Evolutionary conservation across 2,797 vertebrate genomes (phyloP).

Genomic region (Erethizon dorsatum): DNA sequence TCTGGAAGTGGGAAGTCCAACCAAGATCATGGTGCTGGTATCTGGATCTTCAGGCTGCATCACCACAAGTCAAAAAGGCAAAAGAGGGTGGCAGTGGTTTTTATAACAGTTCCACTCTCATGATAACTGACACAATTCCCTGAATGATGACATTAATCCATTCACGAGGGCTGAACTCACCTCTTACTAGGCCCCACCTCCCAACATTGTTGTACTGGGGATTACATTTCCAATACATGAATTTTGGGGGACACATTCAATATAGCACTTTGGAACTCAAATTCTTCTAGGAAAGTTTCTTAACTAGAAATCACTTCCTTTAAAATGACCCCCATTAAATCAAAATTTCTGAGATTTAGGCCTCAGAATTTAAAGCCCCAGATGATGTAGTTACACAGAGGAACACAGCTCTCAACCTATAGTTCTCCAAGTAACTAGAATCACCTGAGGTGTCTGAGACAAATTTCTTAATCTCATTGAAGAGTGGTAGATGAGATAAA

Average conservation of each 20-base stretch:
- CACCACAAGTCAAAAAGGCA: neutral
- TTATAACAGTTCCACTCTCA: neutral
- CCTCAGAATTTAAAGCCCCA: neutral
- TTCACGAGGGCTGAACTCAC: too few relatives aligned
- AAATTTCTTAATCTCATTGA: neutral
- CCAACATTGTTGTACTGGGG: neutral
- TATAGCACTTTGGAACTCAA: neutral
- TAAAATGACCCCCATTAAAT: neutral
- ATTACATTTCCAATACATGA: neutral
- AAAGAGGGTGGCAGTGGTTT: neutral
- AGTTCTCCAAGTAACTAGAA: neutral
- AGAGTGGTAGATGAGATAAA: neutral
- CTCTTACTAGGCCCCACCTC: too few relatives aligned
- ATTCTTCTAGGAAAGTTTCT: neutral
- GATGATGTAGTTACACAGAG: neutral
- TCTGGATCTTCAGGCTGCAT: neutral
- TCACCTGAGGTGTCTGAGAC: neutral
- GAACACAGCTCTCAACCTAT: neutral
- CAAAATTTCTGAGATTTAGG: neutral
- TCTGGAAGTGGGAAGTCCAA: neutral
- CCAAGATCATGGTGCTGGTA: neutral
- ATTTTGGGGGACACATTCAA: neutral
- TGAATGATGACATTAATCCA: neutral
- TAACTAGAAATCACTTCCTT: conserved; percentile 2
- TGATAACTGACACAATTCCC: neutral